A percentile compares a stretch with the other conserved stretches of the same genome.
These are phyloP conservation scores for Spilarctia lutea DNA, from an alignment of 2,888 invertebrate species.

Conservation along the genomic window DNA sequence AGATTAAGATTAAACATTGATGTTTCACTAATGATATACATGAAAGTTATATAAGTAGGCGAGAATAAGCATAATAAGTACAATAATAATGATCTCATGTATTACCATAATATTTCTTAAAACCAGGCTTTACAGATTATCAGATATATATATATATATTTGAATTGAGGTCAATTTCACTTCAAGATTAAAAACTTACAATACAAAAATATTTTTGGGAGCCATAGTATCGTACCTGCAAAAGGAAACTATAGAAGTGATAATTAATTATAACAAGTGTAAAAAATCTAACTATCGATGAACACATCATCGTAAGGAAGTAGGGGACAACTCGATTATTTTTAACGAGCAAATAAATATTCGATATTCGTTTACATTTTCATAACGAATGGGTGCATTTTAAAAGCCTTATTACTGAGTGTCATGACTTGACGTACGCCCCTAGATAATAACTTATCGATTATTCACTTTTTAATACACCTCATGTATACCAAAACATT, in stretches of 20 bases:
- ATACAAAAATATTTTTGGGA: too few relatives aligned
- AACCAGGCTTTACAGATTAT: too few relatives aligned
- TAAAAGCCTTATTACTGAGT: constrained; percentile 73
- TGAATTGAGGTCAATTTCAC: background rate
- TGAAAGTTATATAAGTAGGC: too few relatives aligned
- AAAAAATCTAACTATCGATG: constrained; percentile 23
- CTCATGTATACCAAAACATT: background rate
- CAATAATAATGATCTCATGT: too few relatives aligned
- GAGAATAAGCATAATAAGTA: too few relatives aligned
- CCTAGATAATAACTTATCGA: constrained; percentile 63
- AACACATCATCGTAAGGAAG: constrained; percentile 36
- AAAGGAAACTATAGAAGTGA: constrained; percentile 14
- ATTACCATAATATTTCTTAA: background rate
- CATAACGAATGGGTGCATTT: constrained; percentile 72
- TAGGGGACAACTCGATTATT: constrained; percentile 59
- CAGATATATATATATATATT: too few relatives aligned
- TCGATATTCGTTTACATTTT: constrained; percentile 66
- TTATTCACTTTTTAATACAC: constrained; percentile 49
- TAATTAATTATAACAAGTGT: constrained; percentile 14
- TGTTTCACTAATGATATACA: background rate
- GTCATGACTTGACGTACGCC: constrained; percentile 62
- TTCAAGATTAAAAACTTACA: background rate
- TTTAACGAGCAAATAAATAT: constrained; percentile 69
- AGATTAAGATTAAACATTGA: too few relatives aligned
- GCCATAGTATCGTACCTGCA: background rate